Base-by-base conservation (phyloP, 2,888 invertebrate genomes). In the Schrankia costaestrigalis region DNA sequence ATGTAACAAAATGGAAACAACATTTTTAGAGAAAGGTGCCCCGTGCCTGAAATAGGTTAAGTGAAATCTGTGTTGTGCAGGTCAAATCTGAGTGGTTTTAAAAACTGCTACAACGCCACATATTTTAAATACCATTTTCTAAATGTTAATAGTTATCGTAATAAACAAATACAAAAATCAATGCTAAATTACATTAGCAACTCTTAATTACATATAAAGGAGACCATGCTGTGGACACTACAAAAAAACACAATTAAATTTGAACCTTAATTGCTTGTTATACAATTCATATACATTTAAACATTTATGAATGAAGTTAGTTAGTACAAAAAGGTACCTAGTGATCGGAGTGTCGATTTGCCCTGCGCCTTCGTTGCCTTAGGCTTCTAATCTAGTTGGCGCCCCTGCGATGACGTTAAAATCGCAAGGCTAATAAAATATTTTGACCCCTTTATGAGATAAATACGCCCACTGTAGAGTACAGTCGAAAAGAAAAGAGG, bases 341-440 rank as follows among this genome's bases (percentile, higher is more conserved):
- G 52, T 53, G 41, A 52, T 46, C 31, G 48, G 39, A 47, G 54
- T 54, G 43, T 44, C 74, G 75, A 80, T 78, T 78, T 74, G 76
- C 66, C 65, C 69, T 63, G 48, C 59, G 71, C 71, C 66, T 62
- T 55, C 14, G 57, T 44, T 56, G 71, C 65, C 71, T 65, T 69
- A 56, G 75, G 78, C 62, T 63, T 63, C 62, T 85, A 86, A 87
- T 85, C 82, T 77, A 66, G 82, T 87, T 87, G 78, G 70, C 78
- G 63, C 81, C 78, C 78, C 67, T 66, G 74, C 78, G 76, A 80
- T 69, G 73, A 75, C 68, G 78, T 87, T 87, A 86, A 87, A 85
- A 81, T 86, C 83, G 80, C 80, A 83, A 76, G 85, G 85, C 86
- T 87, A 86, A 86, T 86, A 87, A 86, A 87, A 86, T 86, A 80